Evolutionary conservation across 2,113 vertebrate genomes (phyloP).

Genomic region (Etheostoma cragini): DNA sequence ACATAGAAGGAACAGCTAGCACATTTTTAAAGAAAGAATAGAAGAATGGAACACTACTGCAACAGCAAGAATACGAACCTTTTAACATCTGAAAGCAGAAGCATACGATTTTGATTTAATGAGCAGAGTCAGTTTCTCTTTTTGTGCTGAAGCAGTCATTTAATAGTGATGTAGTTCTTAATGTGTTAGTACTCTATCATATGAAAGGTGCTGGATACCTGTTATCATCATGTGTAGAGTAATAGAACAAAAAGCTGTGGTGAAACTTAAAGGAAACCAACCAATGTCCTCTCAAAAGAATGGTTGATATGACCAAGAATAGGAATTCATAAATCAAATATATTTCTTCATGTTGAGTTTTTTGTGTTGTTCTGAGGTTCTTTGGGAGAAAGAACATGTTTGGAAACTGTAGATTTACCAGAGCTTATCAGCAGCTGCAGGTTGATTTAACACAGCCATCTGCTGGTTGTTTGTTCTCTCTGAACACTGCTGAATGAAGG

Average conservation of each 20-base stretch:
- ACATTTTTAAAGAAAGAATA: not conserved
- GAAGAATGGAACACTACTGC: not conserved
- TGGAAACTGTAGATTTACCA: not conserved
- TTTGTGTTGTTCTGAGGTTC: not conserved
- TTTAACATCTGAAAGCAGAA: not conserved
- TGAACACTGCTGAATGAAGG: slow-evolving; percentile 18
- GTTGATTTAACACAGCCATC: slow-evolving; percentile 60
- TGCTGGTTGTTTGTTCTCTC: slow-evolving; percentile 52
- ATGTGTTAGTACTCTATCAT: slow-evolving; percentile 16
- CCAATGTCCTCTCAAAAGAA: not conserved
- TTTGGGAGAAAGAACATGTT: not conserved
- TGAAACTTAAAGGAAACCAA: no score
- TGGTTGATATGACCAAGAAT: not conserved
- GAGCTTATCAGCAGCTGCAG: slow-evolving; percentile 30
- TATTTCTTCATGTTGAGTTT: not conserved
- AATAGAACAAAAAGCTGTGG: slow-evolving; percentile 18
- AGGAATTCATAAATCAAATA: not conserved
- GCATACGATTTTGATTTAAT: not conserved
- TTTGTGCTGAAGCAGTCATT: not conserved
- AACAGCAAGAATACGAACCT: not conserved
- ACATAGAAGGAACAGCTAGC: not conserved
- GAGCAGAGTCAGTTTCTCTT: not conserved
- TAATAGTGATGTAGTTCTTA: not conserved
- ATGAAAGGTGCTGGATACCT: slow-evolving; percentile 45
- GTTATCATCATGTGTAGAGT: not conserved